Conservation (phyloP, 2,888 invertebrate genomes). For the Andrena hattorfiana region DNA sequence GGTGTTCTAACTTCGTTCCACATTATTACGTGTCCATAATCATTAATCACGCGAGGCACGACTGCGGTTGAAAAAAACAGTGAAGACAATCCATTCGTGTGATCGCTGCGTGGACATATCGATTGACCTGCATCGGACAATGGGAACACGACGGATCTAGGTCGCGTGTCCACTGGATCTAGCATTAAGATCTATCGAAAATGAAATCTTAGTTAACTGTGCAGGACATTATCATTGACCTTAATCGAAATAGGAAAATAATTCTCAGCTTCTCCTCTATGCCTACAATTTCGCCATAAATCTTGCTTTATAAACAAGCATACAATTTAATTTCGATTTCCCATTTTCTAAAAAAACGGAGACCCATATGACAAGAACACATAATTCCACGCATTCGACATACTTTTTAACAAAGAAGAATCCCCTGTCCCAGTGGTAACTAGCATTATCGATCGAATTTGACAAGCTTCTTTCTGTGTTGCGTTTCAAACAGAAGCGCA, state of each 20-base stretch:
- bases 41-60: constrained; percentile 49
- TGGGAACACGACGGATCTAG: constrained; percentile 37
- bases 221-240: neutral
- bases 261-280: neutral
- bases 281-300: neutral
- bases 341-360: too few relatives aligned
- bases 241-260: neutral
- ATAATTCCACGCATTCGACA: neutral
- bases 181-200: constrained; percentile 31
- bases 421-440: neutral
- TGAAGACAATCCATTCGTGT: constrained; percentile 7
- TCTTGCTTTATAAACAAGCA: too few relatives aligned
- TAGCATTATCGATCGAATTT: neutral
- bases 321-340: too few relatives aligned
- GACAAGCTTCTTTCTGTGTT: neutral
- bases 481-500: neutral
- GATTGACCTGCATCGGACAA: constrained; percentile 54
- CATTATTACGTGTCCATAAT: constrained; percentile 59
- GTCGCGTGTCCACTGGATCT: constrained; percentile 41
- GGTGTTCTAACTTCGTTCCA: constrained; percentile 32
- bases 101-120: constrained; percentile 45
- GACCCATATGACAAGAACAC: neutral
- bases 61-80: constrained; percentile 24
- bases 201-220: neutral
- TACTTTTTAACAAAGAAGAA: neutral